Conservation (phyloP, 2,113 vertebrate genomes). For the Nannospalax galili region DNA sequence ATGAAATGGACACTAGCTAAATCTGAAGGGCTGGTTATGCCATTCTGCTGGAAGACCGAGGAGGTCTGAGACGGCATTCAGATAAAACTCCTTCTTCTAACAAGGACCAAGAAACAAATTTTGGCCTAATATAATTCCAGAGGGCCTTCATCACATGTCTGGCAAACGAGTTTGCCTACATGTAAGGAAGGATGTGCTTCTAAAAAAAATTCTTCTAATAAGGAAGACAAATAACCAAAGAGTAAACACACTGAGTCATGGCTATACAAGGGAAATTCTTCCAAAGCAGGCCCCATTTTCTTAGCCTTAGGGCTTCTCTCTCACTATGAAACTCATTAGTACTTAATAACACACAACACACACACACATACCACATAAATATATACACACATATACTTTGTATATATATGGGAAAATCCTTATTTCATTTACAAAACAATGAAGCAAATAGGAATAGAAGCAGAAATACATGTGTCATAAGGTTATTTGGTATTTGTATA, state of each 20-base stretch:
- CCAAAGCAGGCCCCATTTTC: neutral
- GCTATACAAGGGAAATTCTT: neutral
- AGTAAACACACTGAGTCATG: neutral
- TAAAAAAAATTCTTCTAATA: constrained; percentile 18
- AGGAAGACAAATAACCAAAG: neutral
- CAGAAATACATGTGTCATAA: neutral
- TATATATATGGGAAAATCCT: neutral
- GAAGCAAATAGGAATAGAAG: neutral
- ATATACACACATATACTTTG: neutral
- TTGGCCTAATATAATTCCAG: neutral
- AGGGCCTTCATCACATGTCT: neutral
- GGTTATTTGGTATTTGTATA: neutral
- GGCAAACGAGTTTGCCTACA: neutral
- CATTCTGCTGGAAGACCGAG: neutral
- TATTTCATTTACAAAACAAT: constrained; percentile 19
- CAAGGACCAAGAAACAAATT: neutral
- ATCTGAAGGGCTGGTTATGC: accelerated
- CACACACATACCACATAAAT: too few relatives aligned
- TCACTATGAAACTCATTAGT: neutral
- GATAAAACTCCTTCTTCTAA: neutral
- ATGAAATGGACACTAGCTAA: neutral
- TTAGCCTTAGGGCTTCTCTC: neutral
- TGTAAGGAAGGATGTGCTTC: neutral
- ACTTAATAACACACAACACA: neutral
- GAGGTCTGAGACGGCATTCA: neutral